These are phyloP conservation scores for Phoebastria nigripes DNA, from an alignment of 2,797 vertebrate genomes.

Conservation along the genomic window DNA sequence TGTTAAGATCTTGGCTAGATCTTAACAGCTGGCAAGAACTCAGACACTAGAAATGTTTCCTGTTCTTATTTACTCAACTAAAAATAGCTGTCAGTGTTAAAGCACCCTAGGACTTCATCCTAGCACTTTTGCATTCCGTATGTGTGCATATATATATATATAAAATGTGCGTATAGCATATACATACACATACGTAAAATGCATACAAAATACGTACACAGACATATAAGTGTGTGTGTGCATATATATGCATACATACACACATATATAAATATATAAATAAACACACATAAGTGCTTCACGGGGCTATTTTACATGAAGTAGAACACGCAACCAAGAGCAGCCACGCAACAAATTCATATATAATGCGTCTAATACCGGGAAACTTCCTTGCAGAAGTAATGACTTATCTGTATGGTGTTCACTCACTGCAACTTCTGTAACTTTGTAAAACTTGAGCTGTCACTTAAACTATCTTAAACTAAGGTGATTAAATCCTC, in stretches of 20 bases:
- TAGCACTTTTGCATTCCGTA: neutral
- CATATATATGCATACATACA: no score
- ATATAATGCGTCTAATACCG: fast-evolving
- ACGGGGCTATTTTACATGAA: neutral
- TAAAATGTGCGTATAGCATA: neutral
- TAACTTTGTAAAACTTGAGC: neutral
- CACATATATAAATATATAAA: neutral
- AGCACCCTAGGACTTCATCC: neutral
- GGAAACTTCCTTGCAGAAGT: neutral
- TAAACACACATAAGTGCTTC: neutral
- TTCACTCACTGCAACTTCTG: neutral
- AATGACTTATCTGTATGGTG: neutral
- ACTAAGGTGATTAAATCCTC: neutral
- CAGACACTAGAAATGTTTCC: neutral
- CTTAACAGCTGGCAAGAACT: neutral
- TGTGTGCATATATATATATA: neutral
- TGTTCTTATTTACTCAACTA: constrained; percentile 17
- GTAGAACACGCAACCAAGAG: neutral
- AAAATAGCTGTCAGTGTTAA: constrained; percentile 29
- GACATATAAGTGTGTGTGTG: no score
- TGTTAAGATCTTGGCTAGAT: neutral
- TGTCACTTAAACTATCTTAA: neutral
- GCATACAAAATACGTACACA: fast-evolving
- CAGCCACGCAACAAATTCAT: neutral
- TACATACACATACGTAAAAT: neutral